Percentiles rank a stretch among this genome's conserved stretches.
Evolutionary conservation across 2,113 vertebrate species (phyloP).

Genomic region (Cyanistes caeruleus): DNA sequence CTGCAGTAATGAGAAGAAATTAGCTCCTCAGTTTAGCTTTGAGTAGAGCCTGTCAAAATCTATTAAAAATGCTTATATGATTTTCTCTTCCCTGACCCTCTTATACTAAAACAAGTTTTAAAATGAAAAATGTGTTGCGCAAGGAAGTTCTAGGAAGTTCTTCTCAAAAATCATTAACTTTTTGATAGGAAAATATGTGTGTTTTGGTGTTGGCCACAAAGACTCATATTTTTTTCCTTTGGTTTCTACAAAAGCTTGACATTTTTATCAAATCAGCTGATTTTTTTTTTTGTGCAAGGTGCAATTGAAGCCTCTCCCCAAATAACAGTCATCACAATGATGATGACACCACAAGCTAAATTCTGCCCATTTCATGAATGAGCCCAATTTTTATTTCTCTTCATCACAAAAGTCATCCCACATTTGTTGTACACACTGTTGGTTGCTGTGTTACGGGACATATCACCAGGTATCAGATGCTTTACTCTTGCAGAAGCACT

Average conservation of each 20-base stretch:
- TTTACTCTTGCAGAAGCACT: constrained; percentile 75
- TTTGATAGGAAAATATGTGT: not conserved
- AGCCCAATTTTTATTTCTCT: constrained; percentile 61
- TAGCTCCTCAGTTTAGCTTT: not conserved
- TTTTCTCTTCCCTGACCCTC: not conserved
- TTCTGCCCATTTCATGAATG: constrained; percentile 50
- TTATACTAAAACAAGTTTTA: not conserved
- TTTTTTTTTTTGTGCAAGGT: not conserved
- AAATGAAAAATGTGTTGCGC: not conserved
- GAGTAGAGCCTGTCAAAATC: not conserved
- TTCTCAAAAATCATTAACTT: not conserved
- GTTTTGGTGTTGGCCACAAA: not conserved
- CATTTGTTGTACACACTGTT: constrained; percentile 55
- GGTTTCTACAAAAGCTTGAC: not conserved
- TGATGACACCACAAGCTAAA: not conserved
- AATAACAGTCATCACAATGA: not conserved
- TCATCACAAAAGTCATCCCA: constrained; percentile 69
- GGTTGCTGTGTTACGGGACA: constrained; percentile 62
- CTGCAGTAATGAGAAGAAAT: not conserved
- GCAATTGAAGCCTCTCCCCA: not conserved
- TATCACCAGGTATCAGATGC: constrained; percentile 57
- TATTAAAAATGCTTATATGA: not conserved
- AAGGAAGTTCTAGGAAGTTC: not conserved
- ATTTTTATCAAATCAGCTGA: not conserved
- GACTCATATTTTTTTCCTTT: not conserved